Percentiles rank a stretch among this genome's conserved stretches.
phyloP scores from a whole-genome alignment of 2,888 invertebrate species.

The Prosopocoilus inquinatus region DNA sequence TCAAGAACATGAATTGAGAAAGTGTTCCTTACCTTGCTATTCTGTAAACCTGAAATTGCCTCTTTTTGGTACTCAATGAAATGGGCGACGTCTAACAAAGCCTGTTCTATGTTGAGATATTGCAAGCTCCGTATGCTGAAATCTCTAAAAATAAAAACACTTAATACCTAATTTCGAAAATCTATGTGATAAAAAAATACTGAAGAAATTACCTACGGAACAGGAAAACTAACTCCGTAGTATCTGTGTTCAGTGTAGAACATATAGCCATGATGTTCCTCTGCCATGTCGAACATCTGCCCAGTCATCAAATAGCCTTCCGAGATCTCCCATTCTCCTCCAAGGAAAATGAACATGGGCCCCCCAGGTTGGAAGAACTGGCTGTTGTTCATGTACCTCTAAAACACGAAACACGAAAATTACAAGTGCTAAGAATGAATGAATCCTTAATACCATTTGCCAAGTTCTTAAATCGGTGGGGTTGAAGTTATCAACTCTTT shows the following conservation, averaged over 20 bases:
- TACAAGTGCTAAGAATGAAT: too few relatives aligned
- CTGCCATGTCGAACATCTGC: constrained; percentile 62
- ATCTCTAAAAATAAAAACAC: constrained; percentile 30
- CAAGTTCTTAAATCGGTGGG: constrained; percentile 68
- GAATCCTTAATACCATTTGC: constrained; percentile 65
- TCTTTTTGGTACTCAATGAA: constrained; percentile 55
- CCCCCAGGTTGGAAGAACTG: constrained; percentile 52
- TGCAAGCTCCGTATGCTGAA: constrained; percentile 58
- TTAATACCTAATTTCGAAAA: too few relatives aligned
- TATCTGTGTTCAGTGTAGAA: constrained; percentile 80
- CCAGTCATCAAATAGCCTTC: constrained; percentile 59
- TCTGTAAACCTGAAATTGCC: constrained; percentile 8
- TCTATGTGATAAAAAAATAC: too few relatives aligned
- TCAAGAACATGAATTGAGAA: too few relatives aligned
- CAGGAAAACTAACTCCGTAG: constrained; percentile 74
- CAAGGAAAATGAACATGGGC: constrained; percentile 66
- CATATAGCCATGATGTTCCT: constrained; percentile 59
- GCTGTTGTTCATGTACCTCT: constrained; percentile 57
- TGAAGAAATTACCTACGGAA: constrained; percentile 54
- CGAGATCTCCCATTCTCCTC: constrained; percentile 72
- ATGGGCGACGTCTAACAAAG: constrained; percentile 64
- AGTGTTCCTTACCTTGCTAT: constrained; percentile 17
- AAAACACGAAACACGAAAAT: constrained; percentile 6
- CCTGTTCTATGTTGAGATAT: constrained; percentile 64
- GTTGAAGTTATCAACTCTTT: constrained; percentile 79